Evolutionary conservation across 2,888 invertebrate species (phyloP).

Genomic region (Drosophila stalkeri): DNA sequence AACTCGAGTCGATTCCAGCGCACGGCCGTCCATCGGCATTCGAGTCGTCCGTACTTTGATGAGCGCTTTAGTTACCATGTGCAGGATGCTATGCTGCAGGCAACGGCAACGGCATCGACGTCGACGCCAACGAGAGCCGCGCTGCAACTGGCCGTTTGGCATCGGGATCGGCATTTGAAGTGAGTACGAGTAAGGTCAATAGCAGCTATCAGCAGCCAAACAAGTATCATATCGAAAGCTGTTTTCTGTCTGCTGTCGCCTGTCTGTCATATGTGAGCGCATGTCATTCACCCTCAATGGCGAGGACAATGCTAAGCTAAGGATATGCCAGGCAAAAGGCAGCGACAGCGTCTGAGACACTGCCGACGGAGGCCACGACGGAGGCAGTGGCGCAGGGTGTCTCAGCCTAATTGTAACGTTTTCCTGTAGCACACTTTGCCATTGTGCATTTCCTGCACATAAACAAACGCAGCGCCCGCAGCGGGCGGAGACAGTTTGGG

Average conservation of each 20-base stretch:
- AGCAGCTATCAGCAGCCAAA: slow-evolving; percentile 27
- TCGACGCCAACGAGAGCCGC: slow-evolving; percentile 65
- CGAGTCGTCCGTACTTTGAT: slow-evolving; percentile 92
- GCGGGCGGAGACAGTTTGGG: background rate
- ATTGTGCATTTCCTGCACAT: slow-evolving; percentile 75
- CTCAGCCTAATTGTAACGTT: slow-evolving; percentile 71
- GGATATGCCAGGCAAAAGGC: slow-evolving; percentile 60
- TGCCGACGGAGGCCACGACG: background rate
- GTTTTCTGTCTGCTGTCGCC: slow-evolving; percentile 19
- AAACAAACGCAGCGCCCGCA: slow-evolving; percentile 56
- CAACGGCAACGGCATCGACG: slow-evolving; percentile 3
- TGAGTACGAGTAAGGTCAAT: slow-evolving; percentile 87
- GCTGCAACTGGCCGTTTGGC: slow-evolving; percentile 93
- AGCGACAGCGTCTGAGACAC: slow-evolving; percentile 12
- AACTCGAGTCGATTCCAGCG: slow-evolving; percentile 87
- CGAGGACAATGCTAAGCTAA: slow-evolving; percentile 20
- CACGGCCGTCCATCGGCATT: slow-evolving; percentile 92
- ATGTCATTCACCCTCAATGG: slow-evolving; percentile 69
- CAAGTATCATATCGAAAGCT: slow-evolving; percentile 21
- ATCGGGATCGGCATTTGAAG: slow-evolving; percentile 93
- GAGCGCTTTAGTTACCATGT: slow-evolving; percentile 90
- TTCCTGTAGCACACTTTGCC: slow-evolving; percentile 69
- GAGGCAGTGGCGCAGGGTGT: slow-evolving; percentile 21
- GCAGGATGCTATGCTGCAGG: slow-evolving; percentile 26
- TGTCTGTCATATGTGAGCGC: slow-evolving; percentile 15